Evolutionary conservation across 2,797 vertebrate species (phyloP).

Genomic region (Dicrostonyx torquatus): DNA sequence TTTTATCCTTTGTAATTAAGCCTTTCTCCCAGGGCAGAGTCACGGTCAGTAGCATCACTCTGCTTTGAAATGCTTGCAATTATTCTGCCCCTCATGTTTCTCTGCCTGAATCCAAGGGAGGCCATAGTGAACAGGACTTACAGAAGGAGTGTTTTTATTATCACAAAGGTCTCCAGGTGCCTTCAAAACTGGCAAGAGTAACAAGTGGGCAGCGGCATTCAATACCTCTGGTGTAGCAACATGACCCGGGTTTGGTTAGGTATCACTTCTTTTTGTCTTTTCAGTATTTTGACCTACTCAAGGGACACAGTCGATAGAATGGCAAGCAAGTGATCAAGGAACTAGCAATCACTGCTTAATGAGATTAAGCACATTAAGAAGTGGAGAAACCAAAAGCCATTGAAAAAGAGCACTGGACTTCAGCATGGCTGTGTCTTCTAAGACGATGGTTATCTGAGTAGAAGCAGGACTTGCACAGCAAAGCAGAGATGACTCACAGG

Average conservation of each 20-base stretch:
- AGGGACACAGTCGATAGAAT: slow-evolving; percentile 72
- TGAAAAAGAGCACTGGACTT: slow-evolving; percentile 50
- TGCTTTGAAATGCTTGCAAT: slow-evolving; percentile 78
- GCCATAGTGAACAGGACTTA: slow-evolving; percentile 73
- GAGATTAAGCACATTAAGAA: slow-evolving; percentile 68
- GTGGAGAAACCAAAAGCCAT: slow-evolving; percentile 54
- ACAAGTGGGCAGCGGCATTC: slow-evolving; percentile 60
- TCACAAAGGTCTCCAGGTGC: slow-evolving; percentile 75
- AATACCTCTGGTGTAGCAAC: slow-evolving; percentile 75
- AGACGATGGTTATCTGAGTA: not conserved
- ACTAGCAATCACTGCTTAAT: slow-evolving; percentile 57
- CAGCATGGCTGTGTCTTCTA: not conserved
- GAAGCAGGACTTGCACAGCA: not conserved
- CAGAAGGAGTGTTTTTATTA: slow-evolving; percentile 54
- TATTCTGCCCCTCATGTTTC: slow-evolving; percentile 77
- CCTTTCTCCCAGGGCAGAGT: slow-evolving; percentile 74
- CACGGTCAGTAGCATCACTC: slow-evolving; percentile 77
- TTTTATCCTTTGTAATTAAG: slow-evolving; percentile 80
- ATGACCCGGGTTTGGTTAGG: slow-evolving; percentile 68
- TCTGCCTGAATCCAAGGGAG: slow-evolving; percentile 84
- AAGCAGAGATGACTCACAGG: not conserved
- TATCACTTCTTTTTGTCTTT: not conserved
- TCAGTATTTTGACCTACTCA: slow-evolving; percentile 42
- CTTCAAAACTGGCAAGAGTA: slow-evolving; percentile 69
- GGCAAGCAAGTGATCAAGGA: slow-evolving; percentile 65